Percentiles rank a stretch among this genome's conserved stretches.
Conservation (phyloP, 1,140 invertebrate species). For the Eulimnadia texana region DNA sequence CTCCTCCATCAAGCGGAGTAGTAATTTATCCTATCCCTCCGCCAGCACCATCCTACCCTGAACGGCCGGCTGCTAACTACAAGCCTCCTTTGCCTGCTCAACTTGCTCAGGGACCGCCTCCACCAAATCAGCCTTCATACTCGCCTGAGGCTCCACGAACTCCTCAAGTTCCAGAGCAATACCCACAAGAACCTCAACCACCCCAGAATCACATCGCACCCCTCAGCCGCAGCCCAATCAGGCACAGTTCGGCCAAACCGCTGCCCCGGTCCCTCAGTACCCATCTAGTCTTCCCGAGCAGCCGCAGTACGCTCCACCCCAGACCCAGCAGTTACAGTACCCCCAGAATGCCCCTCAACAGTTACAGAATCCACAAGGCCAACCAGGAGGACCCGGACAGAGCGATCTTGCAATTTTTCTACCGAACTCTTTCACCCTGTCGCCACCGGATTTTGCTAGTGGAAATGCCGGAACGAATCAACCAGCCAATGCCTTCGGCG, state of each 20-base stretch:
- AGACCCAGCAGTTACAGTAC: neutral
- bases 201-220: neutral
- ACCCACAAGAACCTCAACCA: neutral
- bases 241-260: neutral
- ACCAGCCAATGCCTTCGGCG: neutral
- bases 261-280: neutral
- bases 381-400: neutral
- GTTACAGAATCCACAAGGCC: neutral
- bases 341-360: neutral
- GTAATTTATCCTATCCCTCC: too few species aligned
- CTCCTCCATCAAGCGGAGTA: too few species aligned
- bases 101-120: too few species aligned
- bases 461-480: neutral
- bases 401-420: neutral
- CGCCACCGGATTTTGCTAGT: neutral
- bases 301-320: neutral
- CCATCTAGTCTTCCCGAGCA: neutral
- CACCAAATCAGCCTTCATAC: neutral
- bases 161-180: too few species aligned
- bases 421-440: neutral
- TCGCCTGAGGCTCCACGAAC: neutral
- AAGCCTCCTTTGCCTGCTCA: too few species aligned
- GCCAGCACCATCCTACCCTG: too few species aligned
- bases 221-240: neutral
- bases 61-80: too few species aligned